Conservation (phyloP, 2,888 invertebrate species). For the Ashinkailepas kermadecensis region DNA sequence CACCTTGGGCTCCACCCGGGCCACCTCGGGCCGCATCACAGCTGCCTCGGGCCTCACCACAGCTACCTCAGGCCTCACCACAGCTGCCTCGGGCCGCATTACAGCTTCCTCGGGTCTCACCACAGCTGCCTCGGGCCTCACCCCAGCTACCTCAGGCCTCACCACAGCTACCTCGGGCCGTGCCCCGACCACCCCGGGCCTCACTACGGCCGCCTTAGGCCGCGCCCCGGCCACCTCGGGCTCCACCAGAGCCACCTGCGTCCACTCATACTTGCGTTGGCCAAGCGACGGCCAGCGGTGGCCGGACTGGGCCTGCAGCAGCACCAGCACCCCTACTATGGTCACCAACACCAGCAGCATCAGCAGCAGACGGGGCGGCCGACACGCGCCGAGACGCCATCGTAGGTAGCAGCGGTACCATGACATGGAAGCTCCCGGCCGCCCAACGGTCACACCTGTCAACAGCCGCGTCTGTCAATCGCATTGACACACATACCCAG, state of each 20-base stretch:
- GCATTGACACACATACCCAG: too few relatives aligned
- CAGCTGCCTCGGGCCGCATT: too few relatives aligned
- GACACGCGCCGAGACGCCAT: neutral
- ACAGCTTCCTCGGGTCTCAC: too few relatives aligned
- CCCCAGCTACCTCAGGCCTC: neutral
- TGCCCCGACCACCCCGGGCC: neutral
- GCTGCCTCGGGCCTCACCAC: too few relatives aligned
- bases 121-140: neutral
- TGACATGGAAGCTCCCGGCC: neutral
- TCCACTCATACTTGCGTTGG: neutral
- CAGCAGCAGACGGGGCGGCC: neutral
- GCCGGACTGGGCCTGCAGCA: neutral
- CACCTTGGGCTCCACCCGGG: too few relatives aligned
- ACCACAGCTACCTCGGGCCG: neutral
- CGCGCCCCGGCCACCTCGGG: neutral
- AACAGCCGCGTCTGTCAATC: too few relatives aligned
- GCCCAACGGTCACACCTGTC: too few relatives aligned
- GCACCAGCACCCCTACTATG: neutral
- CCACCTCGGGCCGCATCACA: too few relatives aligned
- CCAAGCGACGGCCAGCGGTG: neutral
- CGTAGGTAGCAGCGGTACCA: slow-evolving; percentile 10
- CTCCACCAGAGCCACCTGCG: neutral
- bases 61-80: too few relatives aligned
- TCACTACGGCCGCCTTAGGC: too few relatives aligned
- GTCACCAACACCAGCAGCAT: neutral